phyloP scores from a whole-genome alignment of 2,113 vertebrate species.

The Brachyistius frenatus region DNA sequence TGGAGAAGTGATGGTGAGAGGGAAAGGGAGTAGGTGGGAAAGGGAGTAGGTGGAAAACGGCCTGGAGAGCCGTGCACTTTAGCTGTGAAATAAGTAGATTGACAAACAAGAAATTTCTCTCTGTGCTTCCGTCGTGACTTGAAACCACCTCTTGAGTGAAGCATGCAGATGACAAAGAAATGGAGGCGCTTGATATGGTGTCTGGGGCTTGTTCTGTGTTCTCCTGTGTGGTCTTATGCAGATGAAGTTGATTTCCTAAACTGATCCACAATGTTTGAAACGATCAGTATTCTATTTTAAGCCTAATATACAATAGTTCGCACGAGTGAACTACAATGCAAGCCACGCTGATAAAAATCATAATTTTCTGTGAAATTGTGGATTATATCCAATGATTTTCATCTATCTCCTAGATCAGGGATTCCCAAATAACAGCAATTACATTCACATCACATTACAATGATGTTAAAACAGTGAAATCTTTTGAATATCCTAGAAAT shows the following conservation, averaged over 20 bases:
- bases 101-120: conserved; percentile 42
- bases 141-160: conserved; percentile 15
- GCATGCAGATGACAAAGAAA: conserved; percentile 8
- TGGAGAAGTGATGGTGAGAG: conserved; percentile 31
- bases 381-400: not conserved
- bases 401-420: not conserved
- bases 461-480: too few species aligned
- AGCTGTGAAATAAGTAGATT: conserved; percentile 53
- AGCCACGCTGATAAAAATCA: not conserved
- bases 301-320: not conserved
- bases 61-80: conserved; percentile 38
- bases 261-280: not conserved
- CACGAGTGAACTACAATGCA: not conserved
- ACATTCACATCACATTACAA: too few species aligned
- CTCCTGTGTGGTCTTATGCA: not conserved
- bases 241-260: not conserved
- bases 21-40: conserved; percentile 42
- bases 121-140: conserved; percentile 20
- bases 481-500: too few species aligned
- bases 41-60: conserved; percentile 42
- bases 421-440: too few species aligned
- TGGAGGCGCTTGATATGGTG: not conserved
- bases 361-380: not conserved
- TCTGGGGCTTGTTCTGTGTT: not conserved
- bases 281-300: not conserved